Percentiles rank a stretch among this genome's conserved stretches.
phyloP scores from a whole-genome alignment of 2,888 invertebrate genomes.

The Ophraella communa region DNA sequence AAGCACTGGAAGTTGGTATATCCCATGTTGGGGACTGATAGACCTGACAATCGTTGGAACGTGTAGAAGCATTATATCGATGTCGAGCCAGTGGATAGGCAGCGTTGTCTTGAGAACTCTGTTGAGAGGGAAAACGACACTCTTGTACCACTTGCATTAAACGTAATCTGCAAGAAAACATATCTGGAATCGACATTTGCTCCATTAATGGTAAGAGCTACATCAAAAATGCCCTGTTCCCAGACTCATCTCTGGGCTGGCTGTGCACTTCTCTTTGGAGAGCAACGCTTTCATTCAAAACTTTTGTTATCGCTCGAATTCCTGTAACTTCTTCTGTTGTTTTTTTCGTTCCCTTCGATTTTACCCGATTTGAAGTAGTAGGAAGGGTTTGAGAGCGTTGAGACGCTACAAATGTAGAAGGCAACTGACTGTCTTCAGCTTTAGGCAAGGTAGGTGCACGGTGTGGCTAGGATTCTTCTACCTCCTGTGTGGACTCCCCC shows the following conservation, averaged over 20 bases:
- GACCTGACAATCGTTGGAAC: too few species aligned
- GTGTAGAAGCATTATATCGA: too few species aligned
- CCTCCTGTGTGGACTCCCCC: slow-evolving; percentile 7
- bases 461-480: slow-evolving; percentile 9
- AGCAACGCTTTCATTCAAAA: too few species aligned
- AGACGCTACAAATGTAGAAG: too few species aligned
- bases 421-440: too few species aligned
- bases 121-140: slow-evolving; percentile 7
- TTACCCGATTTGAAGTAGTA: too few species aligned
- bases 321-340: background rate
- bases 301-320: background rate
- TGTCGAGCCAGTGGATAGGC: slow-evolving; percentile 6
- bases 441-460: too few species aligned
- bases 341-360: too few species aligned
- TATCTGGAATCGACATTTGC: slow-evolving; percentile 14
- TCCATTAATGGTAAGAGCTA: slow-evolving; percentile 11
- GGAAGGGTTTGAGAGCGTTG: too few species aligned
- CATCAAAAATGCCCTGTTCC: slow-evolving; percentile 9
- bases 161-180: background rate
- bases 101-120: slow-evolving; percentile 4
- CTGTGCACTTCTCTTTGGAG: too few species aligned
- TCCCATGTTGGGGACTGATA: too few species aligned
- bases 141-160: slow-evolving; percentile 8
- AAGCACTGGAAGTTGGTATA: slow-evolving; percentile 5
- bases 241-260: too few species aligned